Conservation (phyloP, 2,888 invertebrate species). For the Nezara viridula region DNA sequence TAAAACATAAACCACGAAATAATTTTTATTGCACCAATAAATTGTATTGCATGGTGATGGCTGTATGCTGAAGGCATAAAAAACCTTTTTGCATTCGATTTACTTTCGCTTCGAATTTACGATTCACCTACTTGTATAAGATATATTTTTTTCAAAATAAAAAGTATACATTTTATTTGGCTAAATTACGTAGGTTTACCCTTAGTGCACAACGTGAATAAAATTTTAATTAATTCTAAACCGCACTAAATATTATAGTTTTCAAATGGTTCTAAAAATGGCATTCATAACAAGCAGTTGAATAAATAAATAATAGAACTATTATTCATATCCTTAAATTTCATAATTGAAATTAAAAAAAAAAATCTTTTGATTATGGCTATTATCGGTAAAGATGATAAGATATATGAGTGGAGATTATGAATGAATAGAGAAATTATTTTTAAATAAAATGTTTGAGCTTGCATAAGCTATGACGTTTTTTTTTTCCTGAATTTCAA, state of each 20-base stretch:
- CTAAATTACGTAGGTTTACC: no score
- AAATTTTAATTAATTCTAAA: no score
- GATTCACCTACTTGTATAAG: background rate
- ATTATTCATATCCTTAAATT: background rate
- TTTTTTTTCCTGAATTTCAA: background rate
- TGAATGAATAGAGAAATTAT: background rate
- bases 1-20: background rate
- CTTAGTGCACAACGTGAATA: no score
- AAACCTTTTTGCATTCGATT: background rate
- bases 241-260: no score
- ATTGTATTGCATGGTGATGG: background rate
- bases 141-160: no score
- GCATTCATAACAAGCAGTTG: no score
- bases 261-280: no score
- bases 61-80: background rate
- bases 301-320: no score
- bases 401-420: background rate
- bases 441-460: background rate
- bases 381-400: background rate
- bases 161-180: no score
- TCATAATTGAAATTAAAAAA: background rate
- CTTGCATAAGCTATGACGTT: background rate
- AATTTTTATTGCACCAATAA: background rate
- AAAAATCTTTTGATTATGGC: background rate
- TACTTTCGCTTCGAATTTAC: background rate